Conservation (phyloP, 2,797 vertebrate genomes). For the Argya squamiceps region DNA sequence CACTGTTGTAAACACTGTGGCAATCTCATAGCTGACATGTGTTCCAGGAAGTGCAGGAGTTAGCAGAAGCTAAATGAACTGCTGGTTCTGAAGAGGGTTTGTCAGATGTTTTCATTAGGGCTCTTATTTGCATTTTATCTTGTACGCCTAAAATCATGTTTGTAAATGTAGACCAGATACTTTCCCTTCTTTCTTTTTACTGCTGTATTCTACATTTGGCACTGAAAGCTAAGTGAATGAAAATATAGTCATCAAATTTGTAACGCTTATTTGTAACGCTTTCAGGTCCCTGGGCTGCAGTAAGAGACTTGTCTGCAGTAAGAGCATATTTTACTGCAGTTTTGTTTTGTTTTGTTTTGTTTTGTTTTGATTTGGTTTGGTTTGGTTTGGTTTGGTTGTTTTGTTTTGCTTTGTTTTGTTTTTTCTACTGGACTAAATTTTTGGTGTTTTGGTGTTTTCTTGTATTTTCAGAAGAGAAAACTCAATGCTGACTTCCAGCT, state of each 20-base stretch:
- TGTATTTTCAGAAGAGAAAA: not conserved
- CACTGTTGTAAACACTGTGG: not conserved
- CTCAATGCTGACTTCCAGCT: not conserved
- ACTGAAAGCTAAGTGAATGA: not conserved
- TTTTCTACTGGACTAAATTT: not conserved
- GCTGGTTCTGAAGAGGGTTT: not conserved
- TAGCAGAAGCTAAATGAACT: not conserved
- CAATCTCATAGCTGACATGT: not conserved
- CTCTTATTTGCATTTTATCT: not conserved
- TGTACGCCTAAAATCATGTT: not conserved
- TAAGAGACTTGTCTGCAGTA: not conserved
- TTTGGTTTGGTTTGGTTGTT: not conserved
- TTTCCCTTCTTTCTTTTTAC: not conserved
- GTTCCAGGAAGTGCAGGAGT: not conserved
- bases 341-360: not conserved
- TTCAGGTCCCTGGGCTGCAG: not conserved
- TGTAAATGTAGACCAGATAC: not conserved
- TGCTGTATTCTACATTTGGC: not conserved
- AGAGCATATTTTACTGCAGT: not conserved
- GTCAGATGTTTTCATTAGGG: not conserved
- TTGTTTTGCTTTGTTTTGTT: too few relatives aligned
- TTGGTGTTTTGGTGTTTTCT: not conserved
- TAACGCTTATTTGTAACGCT: not conserved
- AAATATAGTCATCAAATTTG: not conserved
- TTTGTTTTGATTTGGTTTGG: not conserved